Base-by-base conservation (phyloP, 2,797 vertebrate species). In the Malacoctenus gilli region DNA sequence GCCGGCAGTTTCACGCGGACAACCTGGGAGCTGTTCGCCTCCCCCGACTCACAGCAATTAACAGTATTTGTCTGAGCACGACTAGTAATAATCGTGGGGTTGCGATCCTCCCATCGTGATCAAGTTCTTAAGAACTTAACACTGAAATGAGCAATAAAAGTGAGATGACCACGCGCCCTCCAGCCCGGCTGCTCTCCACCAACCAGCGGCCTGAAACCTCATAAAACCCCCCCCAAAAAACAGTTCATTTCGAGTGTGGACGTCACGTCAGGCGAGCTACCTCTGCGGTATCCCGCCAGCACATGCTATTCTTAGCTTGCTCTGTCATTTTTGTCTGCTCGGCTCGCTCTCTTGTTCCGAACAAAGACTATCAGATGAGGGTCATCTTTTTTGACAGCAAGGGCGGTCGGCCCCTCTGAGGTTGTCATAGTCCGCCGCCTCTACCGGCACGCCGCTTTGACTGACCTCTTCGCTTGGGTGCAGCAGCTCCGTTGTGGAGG, bases 331-430 rank as follows among this genome's bases (percentile, higher is more conserved):
- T 54, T 53, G 47, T 37, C 51, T 1, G 4, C 49, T 67, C 66
- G 56, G 52, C 69, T 57, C 77, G 59, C 32, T 59, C 31, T 71
- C 66, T 57, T 76, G 68, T 68, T 74, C 37, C 1, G 55, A 80
- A 79, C 84, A 84, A 82, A 75, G 83, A 59, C 64, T 63, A 61
- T 66, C 59, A 72, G 84, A 83, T 67, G 72, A 82, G 81, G 80
- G 75, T 85, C 79, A 87, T 82, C 55, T 69, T 76, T 64, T 55
- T 54, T 83, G 87, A 85, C 82, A 84, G 78, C 52, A 59, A 72
- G 77, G 73, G 68, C 47, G 37, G 68, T 42, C 61, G 41, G 53
- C 62, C 73, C 80, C 69, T 79, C 59, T 55, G 64, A 80, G 76
- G 67, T 73, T 69, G 82, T 80, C 71, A 63, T 60, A 72, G 72